These are phyloP conservation scores for Timema podura DNA, from an alignment of 2,888 invertebrate genomes.

Conservation along the genomic window DNA sequence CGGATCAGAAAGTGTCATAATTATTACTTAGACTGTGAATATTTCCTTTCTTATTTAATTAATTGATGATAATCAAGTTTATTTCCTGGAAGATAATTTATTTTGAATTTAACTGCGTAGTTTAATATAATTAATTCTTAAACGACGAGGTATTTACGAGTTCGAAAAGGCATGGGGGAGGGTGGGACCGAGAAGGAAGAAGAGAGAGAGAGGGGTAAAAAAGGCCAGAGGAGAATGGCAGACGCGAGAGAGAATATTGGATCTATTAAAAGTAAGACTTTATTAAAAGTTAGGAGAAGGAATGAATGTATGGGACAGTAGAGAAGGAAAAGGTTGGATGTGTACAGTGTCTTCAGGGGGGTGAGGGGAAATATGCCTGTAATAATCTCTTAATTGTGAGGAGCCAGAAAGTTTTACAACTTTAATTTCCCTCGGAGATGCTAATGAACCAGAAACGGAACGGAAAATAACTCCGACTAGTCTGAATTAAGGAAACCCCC, in stretches of 20 bases:
- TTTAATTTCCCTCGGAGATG: conserved; percentile 25
- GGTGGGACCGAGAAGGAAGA: no score
- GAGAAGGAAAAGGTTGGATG: conserved; percentile 14
- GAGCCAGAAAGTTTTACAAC: conserved; percentile 25
- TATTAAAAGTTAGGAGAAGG: conserved; percentile 19
- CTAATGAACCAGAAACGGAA: conserved; percentile 16
- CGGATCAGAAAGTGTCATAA: no score
- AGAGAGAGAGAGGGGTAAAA: neutral
- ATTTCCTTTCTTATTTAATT: neutral
- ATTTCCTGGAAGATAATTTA: conserved; percentile 4
- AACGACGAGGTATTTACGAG: conserved; percentile 16
- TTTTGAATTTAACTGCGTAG: conserved; percentile 12
- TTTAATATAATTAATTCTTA: conserved; percentile 25
- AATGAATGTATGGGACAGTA: neutral
- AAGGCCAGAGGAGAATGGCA: neutral
- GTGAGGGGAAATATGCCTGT: conserved; percentile 16
- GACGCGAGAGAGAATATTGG: conserved; percentile 23
- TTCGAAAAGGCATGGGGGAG: no score
- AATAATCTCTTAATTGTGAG: conserved; percentile 31
- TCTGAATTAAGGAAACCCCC: conserved; percentile 6
- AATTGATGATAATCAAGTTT: neutral
- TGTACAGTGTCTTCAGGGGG: conserved; percentile 5
- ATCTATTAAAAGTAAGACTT: conserved; percentile 27
- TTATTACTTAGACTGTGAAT: no score
- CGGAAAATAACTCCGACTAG: conserved; percentile 14